Percentiles rank a stretch among this genome's conserved stretches.
These are phyloP conservation scores for Achroia grisella DNA, from an alignment of 1,140 invertebrate species.

Conservation along the genomic window DNA sequence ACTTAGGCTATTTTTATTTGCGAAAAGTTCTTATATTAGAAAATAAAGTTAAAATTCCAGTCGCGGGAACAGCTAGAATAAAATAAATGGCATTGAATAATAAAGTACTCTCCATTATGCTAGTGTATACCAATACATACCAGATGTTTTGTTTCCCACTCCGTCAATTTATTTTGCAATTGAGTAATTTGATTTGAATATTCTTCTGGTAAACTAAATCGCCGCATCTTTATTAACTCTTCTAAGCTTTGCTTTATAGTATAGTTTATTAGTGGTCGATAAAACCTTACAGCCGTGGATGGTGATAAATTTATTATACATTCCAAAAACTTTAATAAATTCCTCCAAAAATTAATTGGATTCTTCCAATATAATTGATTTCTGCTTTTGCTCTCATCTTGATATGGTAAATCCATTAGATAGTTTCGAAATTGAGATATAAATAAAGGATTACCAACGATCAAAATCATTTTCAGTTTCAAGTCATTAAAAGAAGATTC, in stretches of 20 bases:
- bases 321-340: slow-evolving; percentile 45
- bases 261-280: slow-evolving; percentile 47
- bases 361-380: slow-evolving; percentile 62
- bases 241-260: slow-evolving; percentile 43
- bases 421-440: slow-evolving; percentile 39
- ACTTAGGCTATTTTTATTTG: too few species aligned
- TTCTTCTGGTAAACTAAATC: slow-evolving; percentile 42
- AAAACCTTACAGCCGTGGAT: slow-evolving; percentile 40
- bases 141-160: slow-evolving; percentile 32
- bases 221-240: slow-evolving; percentile 38
- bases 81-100: too few species aligned
- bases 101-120: too few species aligned
- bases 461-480: slow-evolving; percentile 48
- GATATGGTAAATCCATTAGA: slow-evolving; percentile 50
- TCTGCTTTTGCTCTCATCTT: slow-evolving; percentile 27
- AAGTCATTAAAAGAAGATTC: slow-evolving; percentile 45
- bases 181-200: slow-evolving; percentile 28
- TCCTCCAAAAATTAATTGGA: slow-evolving; percentile 52
- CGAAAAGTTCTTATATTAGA: too few species aligned
- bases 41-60: too few species aligned
- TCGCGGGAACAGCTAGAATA: too few species aligned
- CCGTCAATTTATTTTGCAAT: slow-evolving; percentile 37
- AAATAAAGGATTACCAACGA: slow-evolving; percentile 50
- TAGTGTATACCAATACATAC: slow-evolving; percentile 11
- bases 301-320: slow-evolving; percentile 50